Evolutionary conservation across 2,888 invertebrate species (phyloP).

Genomic region (Synanthedon tipuliformis): DNA sequence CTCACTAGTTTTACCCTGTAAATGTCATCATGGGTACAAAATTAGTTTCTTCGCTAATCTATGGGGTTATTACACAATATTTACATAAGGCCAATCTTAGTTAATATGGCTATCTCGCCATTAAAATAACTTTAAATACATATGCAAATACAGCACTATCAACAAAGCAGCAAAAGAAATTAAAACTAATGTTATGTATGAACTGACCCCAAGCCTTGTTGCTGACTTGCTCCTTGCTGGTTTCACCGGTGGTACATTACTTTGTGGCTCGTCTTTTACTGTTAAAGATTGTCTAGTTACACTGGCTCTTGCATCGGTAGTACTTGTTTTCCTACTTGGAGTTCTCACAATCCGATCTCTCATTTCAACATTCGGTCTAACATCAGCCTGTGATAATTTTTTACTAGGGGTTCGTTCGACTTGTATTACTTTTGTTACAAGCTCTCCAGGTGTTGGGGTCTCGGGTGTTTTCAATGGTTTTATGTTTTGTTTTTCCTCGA

Average conservation of each 20-base stretch:
- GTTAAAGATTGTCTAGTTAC: slow-evolving; percentile 25
- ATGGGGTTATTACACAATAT: slow-evolving; percentile 26
- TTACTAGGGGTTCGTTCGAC: slow-evolving; percentile 57
- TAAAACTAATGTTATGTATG: slow-evolving; percentile 48
- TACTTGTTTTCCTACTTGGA: slow-evolving; percentile 45
- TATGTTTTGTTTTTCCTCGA: slow-evolving; percentile 21
- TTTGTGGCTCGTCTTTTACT: slow-evolving; percentile 37
- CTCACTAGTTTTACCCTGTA: slow-evolving; percentile 70
- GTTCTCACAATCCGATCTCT: slow-evolving; percentile 57
- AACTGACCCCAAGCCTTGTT: slow-evolving; percentile 64
- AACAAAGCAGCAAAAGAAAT: slow-evolving; percentile 50
- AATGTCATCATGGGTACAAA: slow-evolving; percentile 48
- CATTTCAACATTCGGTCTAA: slow-evolving; percentile 50
- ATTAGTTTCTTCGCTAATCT: slow-evolving; percentile 30
- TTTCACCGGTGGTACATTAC: slow-evolving; percentile 53
- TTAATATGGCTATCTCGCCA: not conserved
- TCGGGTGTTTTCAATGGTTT: slow-evolving; percentile 32
- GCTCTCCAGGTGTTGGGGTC: slow-evolving; percentile 31
- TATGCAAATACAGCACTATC: slow-evolving; percentile 50
- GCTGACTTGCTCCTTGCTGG: slow-evolving; percentile 64
- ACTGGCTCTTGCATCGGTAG: slow-evolving; percentile 36
- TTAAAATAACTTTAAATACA: slow-evolving; percentile 28
- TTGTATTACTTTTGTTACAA: slow-evolving; percentile 59
- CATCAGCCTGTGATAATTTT: slow-evolving; percentile 36
- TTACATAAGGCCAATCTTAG: slow-evolving; percentile 15